Conservation (phyloP, 2,797 vertebrate species). For the Sebastes minor region DNA sequence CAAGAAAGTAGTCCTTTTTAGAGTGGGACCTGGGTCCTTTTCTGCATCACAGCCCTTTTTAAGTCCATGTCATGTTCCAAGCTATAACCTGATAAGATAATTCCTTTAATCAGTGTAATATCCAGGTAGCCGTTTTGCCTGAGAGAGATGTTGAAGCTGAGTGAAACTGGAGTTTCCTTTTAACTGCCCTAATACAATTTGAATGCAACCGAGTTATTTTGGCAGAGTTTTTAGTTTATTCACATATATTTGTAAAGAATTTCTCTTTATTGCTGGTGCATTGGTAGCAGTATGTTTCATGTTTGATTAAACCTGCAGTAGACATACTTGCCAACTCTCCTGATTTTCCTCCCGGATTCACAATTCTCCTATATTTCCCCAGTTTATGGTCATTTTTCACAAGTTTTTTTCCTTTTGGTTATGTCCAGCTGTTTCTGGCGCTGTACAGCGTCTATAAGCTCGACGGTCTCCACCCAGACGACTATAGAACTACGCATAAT, state of each 20-base stretch:
- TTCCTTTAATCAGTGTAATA: neutral
- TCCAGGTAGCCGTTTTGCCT: neutral
- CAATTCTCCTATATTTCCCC: too few species aligned
- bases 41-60: neutral
- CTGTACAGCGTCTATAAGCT: too few species aligned
- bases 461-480: too few species aligned
- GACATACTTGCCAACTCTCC: too few species aligned
- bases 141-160: neutral
- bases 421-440: too few species aligned
- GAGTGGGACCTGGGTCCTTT: neutral
- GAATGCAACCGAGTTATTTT: neutral
- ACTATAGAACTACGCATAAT: too few species aligned
- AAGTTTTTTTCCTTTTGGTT: too few species aligned
- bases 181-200: neutral
- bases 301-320: too few species aligned
- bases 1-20: neutral
- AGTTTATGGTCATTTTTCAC: too few species aligned
- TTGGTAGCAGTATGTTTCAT: neutral
- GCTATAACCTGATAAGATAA: neutral
- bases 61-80: neutral
- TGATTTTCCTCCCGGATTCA: too few species aligned
- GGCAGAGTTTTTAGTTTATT: neutral
- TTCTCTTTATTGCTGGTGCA: neutral
- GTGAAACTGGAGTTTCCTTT: neutral
- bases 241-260: neutral